phyloP scores from a whole-genome alignment of 2,797 vertebrate genomes.

The Pseudocheirus occidentalis region DNA sequence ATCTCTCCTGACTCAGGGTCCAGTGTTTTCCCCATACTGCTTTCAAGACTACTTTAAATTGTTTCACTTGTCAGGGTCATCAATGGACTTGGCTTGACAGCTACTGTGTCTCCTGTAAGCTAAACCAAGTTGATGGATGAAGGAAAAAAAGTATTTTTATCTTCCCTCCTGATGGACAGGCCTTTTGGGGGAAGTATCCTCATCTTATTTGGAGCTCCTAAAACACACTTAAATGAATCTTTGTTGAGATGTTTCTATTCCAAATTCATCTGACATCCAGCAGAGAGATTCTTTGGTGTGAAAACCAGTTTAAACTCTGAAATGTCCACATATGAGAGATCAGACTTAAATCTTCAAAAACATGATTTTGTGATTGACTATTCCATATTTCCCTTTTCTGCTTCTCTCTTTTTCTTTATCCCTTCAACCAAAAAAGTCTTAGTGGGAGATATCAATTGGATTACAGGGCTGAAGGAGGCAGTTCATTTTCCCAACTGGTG shows the following conservation, averaged over 20 bases:
- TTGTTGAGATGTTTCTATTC: neutral
- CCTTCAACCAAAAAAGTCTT: neutral
- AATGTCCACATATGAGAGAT: neutral
- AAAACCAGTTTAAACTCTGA: neutral
- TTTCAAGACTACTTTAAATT: neutral
- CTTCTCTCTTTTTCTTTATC: neutral
- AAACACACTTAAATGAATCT: slow-evolving; percentile 2
- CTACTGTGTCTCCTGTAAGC: neutral
- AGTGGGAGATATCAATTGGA: neutral
- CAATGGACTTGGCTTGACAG: too few relatives aligned
- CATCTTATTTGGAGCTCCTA: neutral
- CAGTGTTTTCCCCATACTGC: neutral
- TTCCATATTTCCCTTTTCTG: neutral
- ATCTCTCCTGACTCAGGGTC: neutral
- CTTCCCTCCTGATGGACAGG: neutral
- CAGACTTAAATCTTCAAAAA: neutral
- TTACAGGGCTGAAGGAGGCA: neutral
- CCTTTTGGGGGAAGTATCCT: neutral
- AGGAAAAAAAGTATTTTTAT: neutral
- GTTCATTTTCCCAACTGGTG: neutral
- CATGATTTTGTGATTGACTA: neutral
- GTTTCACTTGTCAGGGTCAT: neutral
- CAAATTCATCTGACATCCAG: neutral
- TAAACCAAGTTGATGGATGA: neutral
- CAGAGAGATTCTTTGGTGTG: neutral